These are phyloP conservation scores for Melinopterus prodromus DNA, from an alignment of 2,888 invertebrate genomes.

Conservation along the genomic window DNA sequence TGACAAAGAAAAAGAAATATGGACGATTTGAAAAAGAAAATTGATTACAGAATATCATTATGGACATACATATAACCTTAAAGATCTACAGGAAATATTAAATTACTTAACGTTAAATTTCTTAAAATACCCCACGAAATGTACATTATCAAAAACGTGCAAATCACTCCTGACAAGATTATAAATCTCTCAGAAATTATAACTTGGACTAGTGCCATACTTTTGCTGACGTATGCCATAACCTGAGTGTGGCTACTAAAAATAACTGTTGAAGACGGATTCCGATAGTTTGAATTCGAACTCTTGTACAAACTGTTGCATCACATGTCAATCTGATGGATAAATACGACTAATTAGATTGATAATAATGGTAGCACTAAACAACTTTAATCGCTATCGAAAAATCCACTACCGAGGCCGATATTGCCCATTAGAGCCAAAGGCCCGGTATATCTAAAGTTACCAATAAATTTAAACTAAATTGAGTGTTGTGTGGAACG, in stretches of 20 bases:
- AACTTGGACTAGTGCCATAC: background rate
- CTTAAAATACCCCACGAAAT: background rate
- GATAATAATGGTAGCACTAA: background rate
- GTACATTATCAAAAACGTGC: background rate
- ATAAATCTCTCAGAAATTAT: background rate
- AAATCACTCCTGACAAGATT: background rate
- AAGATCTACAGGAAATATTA: background rate
- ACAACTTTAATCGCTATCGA: background rate
- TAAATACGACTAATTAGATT: background rate
- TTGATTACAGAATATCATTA: too few relatives aligned
- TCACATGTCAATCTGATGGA: background rate
- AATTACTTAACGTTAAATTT: background rate
- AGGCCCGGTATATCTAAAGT: background rate
- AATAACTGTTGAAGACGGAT: background rate
- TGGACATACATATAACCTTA: background rate
- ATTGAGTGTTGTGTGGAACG: background rate
- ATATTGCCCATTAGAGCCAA: background rate
- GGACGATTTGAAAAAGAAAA: too few relatives aligned
- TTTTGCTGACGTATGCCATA: background rate
- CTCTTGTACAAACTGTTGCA: background rate
- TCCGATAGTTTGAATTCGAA: background rate
- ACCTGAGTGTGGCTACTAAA: background rate
- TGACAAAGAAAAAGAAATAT: too few relatives aligned
- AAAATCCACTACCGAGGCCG: background rate
- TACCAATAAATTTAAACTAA: constrained; percentile 4